These are phyloP conservation scores for Orthosia cruda DNA, from an alignment of 2,888 invertebrate species.

Conservation along the genomic window DNA sequence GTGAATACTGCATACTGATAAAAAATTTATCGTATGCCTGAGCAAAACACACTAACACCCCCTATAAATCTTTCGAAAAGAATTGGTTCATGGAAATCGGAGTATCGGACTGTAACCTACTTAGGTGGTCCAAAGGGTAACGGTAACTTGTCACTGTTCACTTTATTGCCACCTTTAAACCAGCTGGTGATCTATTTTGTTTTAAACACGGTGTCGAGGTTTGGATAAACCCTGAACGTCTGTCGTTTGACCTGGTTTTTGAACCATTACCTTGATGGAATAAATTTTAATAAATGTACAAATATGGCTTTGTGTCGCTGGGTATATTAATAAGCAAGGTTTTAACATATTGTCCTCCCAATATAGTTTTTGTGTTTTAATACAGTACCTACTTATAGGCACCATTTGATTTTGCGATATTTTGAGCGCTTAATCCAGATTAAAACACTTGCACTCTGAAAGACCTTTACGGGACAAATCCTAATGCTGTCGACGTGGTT, in stretches of 20 bases:
- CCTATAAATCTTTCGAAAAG: slow-evolving; percentile 53
- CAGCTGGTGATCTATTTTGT: slow-evolving; percentile 31
- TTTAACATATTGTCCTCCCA: neutral
- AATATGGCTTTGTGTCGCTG: no score
- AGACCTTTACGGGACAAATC: no score
- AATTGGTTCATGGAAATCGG: slow-evolving; percentile 38
- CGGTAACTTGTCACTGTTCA: slow-evolving; percentile 38
- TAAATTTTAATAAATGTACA: neutral
- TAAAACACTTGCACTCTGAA: no score
- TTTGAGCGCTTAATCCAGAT: no score
- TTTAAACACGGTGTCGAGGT: slow-evolving; percentile 2
- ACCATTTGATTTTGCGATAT: neutral
- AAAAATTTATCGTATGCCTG: slow-evolving; percentile 16
- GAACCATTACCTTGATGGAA: no score
- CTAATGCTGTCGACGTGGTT: no score
- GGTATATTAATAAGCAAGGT: neutral
- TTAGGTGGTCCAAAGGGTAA: slow-evolving; percentile 33
- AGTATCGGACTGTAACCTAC: slow-evolving; percentile 45
- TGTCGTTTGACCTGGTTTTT: neutral
- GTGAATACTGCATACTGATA: slow-evolving; percentile 7
- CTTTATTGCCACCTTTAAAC: slow-evolving; percentile 34
- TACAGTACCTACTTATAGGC: neutral
- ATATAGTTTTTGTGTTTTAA: no score
- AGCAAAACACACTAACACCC: slow-evolving; percentile 33
- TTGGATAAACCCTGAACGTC: neutral